Evolutionary conservation across 2,113 vertebrate genomes (phyloP).

Genomic region (Otolemur garnettii): DNA sequence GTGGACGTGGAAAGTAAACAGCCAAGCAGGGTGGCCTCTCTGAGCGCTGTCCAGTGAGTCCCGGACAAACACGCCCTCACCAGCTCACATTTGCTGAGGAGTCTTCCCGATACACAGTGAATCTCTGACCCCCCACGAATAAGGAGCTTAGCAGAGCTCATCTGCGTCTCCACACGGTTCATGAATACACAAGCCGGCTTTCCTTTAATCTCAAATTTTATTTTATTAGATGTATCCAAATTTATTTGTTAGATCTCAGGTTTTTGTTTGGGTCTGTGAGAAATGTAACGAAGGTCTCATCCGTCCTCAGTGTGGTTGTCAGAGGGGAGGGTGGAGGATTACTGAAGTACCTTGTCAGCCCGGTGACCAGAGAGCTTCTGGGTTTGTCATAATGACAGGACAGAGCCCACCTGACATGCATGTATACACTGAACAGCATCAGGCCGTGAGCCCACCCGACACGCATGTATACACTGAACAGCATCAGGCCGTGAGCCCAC

Average conservation of each 20-base stretch:
- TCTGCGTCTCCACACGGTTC: constrained; percentile 23
- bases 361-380: not conserved
- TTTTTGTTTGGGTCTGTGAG: not conserved
- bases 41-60: not conserved
- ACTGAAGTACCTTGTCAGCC: not conserved
- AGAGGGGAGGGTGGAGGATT: not conserved
- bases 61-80: not conserved
- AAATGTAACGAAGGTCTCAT: not conserved
- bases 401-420: accelerated
- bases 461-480: too few relatives aligned
- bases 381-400: not conserved
- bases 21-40: not conserved
- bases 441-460: not conserved
- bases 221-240: constrained; percentile 67
- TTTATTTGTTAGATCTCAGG: constrained; percentile 52
- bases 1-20: not conserved
- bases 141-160: constrained; percentile 64
- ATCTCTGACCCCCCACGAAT: constrained; percentile 28
- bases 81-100: not conserved
- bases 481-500: too few relatives aligned
- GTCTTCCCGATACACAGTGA: not conserved
- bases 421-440: accelerated
- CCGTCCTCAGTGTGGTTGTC: not conserved
- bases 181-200: constrained; percentile 75
- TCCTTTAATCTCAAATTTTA: constrained; percentile 73